Conservation (phyloP, 2,113 vertebrate species). For the Pseudopipra pipra region DNA sequence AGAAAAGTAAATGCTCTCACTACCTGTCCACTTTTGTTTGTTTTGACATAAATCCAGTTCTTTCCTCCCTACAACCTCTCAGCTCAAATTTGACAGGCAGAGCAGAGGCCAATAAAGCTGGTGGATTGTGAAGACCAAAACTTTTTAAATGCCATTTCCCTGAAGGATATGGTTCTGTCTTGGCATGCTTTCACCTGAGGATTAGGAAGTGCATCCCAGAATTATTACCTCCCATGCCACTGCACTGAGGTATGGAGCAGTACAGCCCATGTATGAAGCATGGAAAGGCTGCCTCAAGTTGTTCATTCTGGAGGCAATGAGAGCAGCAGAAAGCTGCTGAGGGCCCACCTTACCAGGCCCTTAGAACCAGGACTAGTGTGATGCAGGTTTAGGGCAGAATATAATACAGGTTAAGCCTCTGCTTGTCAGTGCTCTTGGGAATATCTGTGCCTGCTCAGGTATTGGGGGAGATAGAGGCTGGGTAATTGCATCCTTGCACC, state of each 20-base stretch:
- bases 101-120: background rate
- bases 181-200: background rate
- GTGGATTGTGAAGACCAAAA: background rate
- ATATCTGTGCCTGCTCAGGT: background rate
- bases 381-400: background rate
- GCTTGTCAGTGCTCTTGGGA: background rate
- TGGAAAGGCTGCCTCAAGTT: background rate
- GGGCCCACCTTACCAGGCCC: background rate
- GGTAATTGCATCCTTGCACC: background rate
- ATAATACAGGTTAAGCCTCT: background rate
- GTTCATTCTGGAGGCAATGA: background rate
- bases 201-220: background rate
- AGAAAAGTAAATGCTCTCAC: background rate
- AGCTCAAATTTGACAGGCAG: background rate
- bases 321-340: background rate
- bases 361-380: background rate
- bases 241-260: background rate
- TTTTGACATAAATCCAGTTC: background rate
- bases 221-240: background rate
- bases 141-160: background rate
- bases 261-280: accelerated
- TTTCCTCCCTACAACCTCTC: background rate
- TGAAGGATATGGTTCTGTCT: background rate
- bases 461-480: background rate
- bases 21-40: background rate